phyloP scores from a whole-genome alignment of 2,797 vertebrate genomes.

The Paramormyrops hopkinsi region DNA sequence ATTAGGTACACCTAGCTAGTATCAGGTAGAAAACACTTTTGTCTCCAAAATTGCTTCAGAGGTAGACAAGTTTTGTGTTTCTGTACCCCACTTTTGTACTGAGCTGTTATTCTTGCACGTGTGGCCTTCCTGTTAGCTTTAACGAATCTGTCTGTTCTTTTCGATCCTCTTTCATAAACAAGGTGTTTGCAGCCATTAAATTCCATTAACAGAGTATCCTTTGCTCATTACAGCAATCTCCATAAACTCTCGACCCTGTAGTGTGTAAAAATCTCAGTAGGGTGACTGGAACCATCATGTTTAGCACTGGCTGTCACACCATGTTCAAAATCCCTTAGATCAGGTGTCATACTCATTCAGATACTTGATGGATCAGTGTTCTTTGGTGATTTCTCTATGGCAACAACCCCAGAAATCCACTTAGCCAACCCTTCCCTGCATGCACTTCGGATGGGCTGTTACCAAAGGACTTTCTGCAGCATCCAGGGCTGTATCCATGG shows the following conservation, averaged over 20 bases:
- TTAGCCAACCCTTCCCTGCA: conserved; percentile 62
- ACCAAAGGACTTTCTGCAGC: conserved; percentile 59
- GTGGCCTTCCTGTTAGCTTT: background rate
- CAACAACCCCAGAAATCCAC: conserved; percentile 55
- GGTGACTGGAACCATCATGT: background rate
- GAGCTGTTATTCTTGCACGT: background rate
- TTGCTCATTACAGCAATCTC: background rate
- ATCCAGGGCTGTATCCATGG: conserved; percentile 60
- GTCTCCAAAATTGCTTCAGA: background rate
- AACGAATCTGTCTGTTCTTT: background rate
- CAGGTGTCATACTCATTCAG: background rate
- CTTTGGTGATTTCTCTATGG: conserved; percentile 51
- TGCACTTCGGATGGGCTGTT: conserved; percentile 54
- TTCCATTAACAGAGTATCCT: background rate
- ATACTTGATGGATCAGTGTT: conserved; percentile 5
- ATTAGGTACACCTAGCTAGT: background rate
- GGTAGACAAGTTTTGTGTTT: background rate
- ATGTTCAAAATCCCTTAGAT: background rate
- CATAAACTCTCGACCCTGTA: background rate
- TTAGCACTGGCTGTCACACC: background rate
- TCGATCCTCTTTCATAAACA: background rate
- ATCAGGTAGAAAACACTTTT: background rate
- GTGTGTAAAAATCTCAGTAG: background rate
- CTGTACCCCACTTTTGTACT: background rate
- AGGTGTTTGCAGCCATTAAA: background rate